Percentiles rank a stretch among this genome's conserved stretches.
Evolutionary conservation across 2,113 vertebrate species (phyloP).

Genomic region (Hucho hucho): DNA sequence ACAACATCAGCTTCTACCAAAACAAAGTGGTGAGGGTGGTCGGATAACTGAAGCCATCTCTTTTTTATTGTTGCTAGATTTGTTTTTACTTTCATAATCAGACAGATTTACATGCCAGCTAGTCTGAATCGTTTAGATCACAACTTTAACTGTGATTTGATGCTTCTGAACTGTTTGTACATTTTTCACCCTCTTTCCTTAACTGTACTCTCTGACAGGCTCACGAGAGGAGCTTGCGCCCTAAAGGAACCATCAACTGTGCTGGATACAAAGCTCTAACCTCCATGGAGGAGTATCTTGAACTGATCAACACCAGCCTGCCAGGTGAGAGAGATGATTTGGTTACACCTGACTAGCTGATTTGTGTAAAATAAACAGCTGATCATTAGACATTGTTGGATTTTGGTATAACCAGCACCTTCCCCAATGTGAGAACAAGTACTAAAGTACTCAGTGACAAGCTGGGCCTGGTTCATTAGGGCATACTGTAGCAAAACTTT

Average conservation of each 20-base stretch:
- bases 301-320: conserved; percentile 82
- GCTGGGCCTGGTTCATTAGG: too few relatives aligned
- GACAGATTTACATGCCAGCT: not conserved
- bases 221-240: conserved; percentile 79
- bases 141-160: too few relatives aligned
- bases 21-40: conserved; percentile 81
- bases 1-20: conserved; percentile 82
- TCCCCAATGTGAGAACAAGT: too few relatives aligned
- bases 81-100: too few relatives aligned
- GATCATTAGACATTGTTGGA: too few relatives aligned
- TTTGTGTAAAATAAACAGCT: not conserved
- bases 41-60: too few relatives aligned
- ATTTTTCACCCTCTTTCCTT: too few relatives aligned
- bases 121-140: not conserved
- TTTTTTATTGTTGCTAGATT: not conserved
- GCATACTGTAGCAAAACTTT: too few relatives aligned
- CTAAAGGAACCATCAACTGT: conserved; percentile 83
- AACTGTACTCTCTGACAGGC: conserved; percentile 66
- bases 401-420: too few relatives aligned
- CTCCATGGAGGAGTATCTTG: conserved; percentile 86
- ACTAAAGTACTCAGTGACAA: not conserved
- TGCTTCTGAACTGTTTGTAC: too few relatives aligned
- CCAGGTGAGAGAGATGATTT: conserved; percentile 74
- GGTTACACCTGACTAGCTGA: not conserved
- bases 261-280: conserved; percentile 90